Conservation (phyloP, 2,113 vertebrate genomes). For the Cairina moschata region DNA sequence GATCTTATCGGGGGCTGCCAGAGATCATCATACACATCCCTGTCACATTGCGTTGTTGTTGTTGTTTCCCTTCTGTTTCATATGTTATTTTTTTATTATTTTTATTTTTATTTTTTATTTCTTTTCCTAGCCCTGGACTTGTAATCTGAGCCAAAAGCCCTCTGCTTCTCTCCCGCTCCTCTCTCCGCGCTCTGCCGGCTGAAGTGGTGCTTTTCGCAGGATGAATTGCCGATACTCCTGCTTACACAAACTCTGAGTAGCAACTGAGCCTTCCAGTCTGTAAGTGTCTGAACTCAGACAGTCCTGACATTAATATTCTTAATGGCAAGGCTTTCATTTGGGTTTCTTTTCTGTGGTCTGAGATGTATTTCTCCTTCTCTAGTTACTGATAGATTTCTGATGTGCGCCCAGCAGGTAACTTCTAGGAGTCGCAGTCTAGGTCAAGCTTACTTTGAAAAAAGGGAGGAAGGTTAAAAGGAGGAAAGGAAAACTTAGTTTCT, state of each 20-base stretch:
- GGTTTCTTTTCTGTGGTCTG: conserved; percentile 15
- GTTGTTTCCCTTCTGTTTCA: conserved; percentile 2
- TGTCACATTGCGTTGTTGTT: conserved; percentile 2
- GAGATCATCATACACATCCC: conserved; percentile 56
- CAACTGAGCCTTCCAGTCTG: not conserved
- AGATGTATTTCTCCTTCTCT: conserved; percentile 32
- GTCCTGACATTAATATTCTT: conserved; percentile 27
- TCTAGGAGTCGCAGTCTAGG: conserved; percentile 7
- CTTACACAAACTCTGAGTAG: not conserved
- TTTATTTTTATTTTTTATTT: conserved; percentile 42
- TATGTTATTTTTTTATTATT: not conserved
- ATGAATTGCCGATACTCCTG: conserved; percentile 22
- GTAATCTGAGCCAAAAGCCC: conserved; percentile 11
- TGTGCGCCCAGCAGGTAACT: conserved; percentile 51
- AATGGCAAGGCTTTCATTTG: conserved; percentile 34
- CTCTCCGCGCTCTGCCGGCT: not conserved
- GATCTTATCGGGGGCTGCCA: conserved; percentile 63
- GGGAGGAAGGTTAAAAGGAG: not conserved
- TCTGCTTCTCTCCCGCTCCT: not conserved
- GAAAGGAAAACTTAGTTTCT: not conserved
- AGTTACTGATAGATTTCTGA: conserved; percentile 53
- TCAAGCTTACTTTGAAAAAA: conserved; percentile 15
- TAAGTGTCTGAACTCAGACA: conserved; percentile 22
- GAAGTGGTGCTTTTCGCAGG: not conserved
- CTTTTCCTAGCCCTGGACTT: conserved; percentile 23